Percentiles rank a stretch among this genome's conserved stretches.
phyloP scores from a whole-genome alignment of 2,113 vertebrate genomes.

The Taurulus bubalis region DNA sequence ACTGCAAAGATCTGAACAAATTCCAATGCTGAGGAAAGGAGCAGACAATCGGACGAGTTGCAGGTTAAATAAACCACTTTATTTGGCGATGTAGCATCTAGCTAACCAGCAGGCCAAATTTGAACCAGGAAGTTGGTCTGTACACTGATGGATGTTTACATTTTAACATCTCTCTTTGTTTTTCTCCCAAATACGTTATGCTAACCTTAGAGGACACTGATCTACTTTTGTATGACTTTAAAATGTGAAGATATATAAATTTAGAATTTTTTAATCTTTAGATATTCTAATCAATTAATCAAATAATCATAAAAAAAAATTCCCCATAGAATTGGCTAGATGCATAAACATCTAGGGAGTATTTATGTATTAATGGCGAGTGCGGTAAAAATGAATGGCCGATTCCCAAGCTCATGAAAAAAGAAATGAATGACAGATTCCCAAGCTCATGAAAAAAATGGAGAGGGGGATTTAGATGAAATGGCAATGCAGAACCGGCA shows the following conservation, averaged over 20 bases:
- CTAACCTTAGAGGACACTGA: neutral
- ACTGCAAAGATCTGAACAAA: neutral
- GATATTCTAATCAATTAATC: neutral
- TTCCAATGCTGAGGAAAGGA: neutral
- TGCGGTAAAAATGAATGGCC: conserved; percentile 57
- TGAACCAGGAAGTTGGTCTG: neutral
- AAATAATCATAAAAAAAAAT: neutral
- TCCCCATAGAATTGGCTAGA: neutral
- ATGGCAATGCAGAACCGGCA: conserved; percentile 40
- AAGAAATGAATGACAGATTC: conserved; percentile 62
- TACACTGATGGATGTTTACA: neutral
- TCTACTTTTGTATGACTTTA: neutral
- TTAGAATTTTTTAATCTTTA: neutral
- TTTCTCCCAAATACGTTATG: neutral
- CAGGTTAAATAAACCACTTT: neutral
- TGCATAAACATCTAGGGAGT: conserved; percentile 15
- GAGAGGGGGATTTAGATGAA: conserved; percentile 60
- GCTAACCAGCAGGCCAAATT: neutral
- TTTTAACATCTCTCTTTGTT: neutral
- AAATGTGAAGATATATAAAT: neutral
- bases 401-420: conserved; percentile 46
- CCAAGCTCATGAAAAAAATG: conserved; percentile 45
- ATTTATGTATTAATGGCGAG: conserved; percentile 57
- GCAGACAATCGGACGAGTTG: neutral
- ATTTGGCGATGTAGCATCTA: neutral